Evolutionary conservation across 2,113 vertebrate genomes (phyloP), one percentile per base, ranked within the genome.

Genomic region (Antechinus stuartii): DNA sequence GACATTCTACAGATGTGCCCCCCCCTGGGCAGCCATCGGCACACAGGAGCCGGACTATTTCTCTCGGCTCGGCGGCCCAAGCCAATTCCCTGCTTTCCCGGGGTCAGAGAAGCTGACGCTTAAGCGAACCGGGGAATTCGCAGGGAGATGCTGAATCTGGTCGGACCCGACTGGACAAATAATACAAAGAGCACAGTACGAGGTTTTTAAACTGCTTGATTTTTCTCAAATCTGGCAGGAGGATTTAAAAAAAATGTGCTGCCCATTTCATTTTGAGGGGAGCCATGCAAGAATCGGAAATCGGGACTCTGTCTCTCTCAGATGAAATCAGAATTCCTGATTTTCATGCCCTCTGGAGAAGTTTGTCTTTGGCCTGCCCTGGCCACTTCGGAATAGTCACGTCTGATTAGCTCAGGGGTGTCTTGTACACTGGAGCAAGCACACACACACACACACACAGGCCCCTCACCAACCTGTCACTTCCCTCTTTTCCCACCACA

Each of bases 401-500:
- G 84, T 91, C 27, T 49, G 50, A 91, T 94, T 92, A 94, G 93
- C 84, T 97, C 84, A n/a, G 68, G 19, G 61, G 30, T 10, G 35
- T 16, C 61, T 14, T 76, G 35, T 4, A 6, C 61, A 35, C 12
- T 19, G 50, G 50, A 52, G 10, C 26, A 30, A 56, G 11, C 0
- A 2, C 56, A 11, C 56, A 5, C 27, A 30, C 8, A 22, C 27
- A 23, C 68, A 84, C 16, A 23, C 68, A 84, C 19, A 8, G 35
- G 4, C 27, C 76, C 35, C 30, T 50, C 52, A 96, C 92, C 96
- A 97, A 96, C 55, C 94, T 95, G 96, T 96, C 92, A 95, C 93
- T 23, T 95, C 54, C 84, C 91, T 92, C 92, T 97, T 97, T 96
- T 94, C 95, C n/a, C 91, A 96, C 92, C 26, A 93, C 24, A 96